Evolutionary conservation across 2,888 invertebrate genomes (phyloP).

Genomic region (Orthosia gracilis): DNA sequence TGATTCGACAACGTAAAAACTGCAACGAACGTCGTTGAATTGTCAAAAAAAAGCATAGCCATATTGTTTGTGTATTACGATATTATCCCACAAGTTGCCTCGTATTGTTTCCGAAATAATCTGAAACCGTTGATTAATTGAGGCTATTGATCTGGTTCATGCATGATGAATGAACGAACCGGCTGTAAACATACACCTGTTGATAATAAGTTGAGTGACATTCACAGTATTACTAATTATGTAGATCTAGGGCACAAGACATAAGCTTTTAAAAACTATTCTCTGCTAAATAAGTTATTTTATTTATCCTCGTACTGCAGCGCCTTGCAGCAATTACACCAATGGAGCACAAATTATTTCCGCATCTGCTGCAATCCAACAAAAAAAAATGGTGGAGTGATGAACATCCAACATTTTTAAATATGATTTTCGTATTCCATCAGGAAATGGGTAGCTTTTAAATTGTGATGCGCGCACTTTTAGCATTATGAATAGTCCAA

Average conservation of each 20-base stretch:
- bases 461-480: too few species aligned
- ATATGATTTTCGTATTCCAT: too few species aligned
- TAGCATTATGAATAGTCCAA: too few species aligned
- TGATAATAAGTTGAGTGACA: conserved; percentile 39
- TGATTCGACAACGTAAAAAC: too few species aligned
- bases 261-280: not conserved
- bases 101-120: not conserved
- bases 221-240: not conserved
- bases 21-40: not conserved
- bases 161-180: conserved; percentile 25
- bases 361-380: too few species aligned
- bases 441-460: too few species aligned
- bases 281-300: not conserved
- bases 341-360: too few species aligned
- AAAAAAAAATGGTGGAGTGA: too few species aligned
- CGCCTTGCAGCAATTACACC: too few species aligned
- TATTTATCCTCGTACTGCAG: too few species aligned
- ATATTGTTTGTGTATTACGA: not conserved
- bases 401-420: too few species aligned
- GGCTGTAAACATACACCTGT: conserved; percentile 41
- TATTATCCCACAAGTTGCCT: not conserved
- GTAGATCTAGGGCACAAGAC: conserved; percentile 13
- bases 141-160: conserved; percentile 7
- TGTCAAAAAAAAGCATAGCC: not conserved
- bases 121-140: not conserved